Evolutionary conservation across 1,140 invertebrate genomes (phyloP).

Genomic region (Bombus fervidus): DNA sequence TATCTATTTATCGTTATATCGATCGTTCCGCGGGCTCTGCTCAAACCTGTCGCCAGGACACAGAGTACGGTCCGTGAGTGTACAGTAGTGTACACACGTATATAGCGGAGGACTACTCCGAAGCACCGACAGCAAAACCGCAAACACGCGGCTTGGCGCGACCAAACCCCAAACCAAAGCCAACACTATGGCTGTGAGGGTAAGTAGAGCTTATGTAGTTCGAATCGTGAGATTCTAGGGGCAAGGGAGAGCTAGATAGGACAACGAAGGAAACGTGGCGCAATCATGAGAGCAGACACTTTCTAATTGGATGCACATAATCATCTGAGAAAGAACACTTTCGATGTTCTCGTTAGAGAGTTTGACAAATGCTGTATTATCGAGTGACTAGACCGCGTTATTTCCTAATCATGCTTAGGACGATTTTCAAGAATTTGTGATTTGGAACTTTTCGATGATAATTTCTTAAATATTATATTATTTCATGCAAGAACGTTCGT

Average conservation of each 20-base stretch:
- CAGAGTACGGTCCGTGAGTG: slow-evolving; percentile 33
- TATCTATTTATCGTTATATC: slow-evolving; percentile 63
- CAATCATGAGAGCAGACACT: slow-evolving; percentile 32
- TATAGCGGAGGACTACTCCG: slow-evolving; percentile 65
- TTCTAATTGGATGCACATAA: slow-evolving; percentile 48
- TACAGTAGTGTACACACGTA: slow-evolving; percentile 49
- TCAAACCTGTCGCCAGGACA: slow-evolving; percentile 62
- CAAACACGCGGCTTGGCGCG: slow-evolving; percentile 81
- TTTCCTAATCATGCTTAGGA: neutral
- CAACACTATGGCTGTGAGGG: slow-evolving; percentile 77
- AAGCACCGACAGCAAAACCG: slow-evolving; percentile 80
- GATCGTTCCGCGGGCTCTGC: slow-evolving; percentile 51
- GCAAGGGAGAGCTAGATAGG: neutral
- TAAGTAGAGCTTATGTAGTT: slow-evolving; percentile 79
- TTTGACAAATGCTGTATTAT: neutral
- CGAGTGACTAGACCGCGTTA: neutral
- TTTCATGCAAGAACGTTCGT: neutral
- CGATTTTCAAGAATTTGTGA: neutral
- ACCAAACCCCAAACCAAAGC: slow-evolving; percentile 81
- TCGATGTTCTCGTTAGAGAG: slow-evolving; percentile 7
- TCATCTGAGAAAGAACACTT: slow-evolving; percentile 26
- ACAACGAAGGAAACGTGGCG: slow-evolving; percentile 26
- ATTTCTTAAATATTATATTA: neutral
- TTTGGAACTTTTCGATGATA: neutral
- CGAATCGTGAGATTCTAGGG: slow-evolving; percentile 55